A percentile compares a stretch with the other conserved stretches of the same genome.
Evolutionary conservation across 2,797 vertebrate genomes (phyloP).

Genomic region (Adelosebastes latens): DNA sequence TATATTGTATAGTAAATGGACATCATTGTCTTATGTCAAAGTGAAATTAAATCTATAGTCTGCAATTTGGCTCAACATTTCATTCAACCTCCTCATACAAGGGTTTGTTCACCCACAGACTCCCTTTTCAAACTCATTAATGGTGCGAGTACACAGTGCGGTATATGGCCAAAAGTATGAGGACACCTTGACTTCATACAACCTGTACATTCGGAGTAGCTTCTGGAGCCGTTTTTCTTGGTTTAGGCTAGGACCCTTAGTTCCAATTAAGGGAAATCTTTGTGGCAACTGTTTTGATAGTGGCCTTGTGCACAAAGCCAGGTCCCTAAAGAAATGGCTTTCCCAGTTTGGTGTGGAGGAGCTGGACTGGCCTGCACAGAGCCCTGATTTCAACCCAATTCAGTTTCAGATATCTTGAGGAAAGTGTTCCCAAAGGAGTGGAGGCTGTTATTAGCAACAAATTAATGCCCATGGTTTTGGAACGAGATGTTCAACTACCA

Average conservation of each 20-base stretch:
- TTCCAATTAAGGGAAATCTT: not conserved
- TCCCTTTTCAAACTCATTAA: not conserved
- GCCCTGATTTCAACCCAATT: not conserved
- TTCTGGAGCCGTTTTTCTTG: not conserved
- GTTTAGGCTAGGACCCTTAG: not conserved
- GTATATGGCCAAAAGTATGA: not conserved
- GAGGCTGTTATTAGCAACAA: not conserved
- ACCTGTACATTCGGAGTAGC: not conserved
- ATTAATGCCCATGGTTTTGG: not conserved
- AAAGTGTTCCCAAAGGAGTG: not conserved
- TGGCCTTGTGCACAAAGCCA: not conserved
- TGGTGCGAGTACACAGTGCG: not conserved
- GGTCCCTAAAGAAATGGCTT: not conserved
- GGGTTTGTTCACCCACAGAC: not conserved
- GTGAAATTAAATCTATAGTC: no score
- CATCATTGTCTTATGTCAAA: no score
- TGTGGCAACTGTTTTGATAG: not conserved
- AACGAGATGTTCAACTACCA: not conserved
- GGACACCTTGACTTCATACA: not conserved
- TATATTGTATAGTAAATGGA: no score
- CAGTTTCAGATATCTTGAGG: not conserved
- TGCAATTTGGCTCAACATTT: no score
- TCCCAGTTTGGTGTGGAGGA: not conserved
- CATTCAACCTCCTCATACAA: not conserved
- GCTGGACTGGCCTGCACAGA: not conserved